phyloP scores from a whole-genome alignment of 1,140 invertebrate species.

The Geopemphigus sp. region DNA sequence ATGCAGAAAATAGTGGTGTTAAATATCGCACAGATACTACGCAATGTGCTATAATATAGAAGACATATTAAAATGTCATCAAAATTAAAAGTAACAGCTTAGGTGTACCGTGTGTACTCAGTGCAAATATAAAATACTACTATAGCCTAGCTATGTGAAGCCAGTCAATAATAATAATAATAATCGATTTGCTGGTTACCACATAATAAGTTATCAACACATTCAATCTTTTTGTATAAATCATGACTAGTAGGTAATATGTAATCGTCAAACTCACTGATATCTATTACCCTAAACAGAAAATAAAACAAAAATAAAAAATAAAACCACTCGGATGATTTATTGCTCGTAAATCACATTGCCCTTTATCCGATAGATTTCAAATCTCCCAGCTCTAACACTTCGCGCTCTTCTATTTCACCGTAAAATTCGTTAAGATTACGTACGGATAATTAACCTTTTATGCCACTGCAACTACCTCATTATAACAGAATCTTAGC shows the following conservation, averaged over 20 bases:
- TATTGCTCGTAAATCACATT: not conserved
- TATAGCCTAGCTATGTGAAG: too few species aligned
- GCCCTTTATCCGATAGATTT: not conserved
- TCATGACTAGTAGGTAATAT: not conserved
- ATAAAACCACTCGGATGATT: constrained; percentile 1
- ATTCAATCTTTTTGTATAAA: too few species aligned
- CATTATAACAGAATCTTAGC: not conserved
- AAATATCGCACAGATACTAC: too few species aligned
- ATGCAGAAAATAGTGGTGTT: too few species aligned
- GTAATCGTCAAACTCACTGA: constrained; percentile 2
- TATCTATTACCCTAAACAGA: not conserved
- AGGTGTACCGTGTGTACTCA: too few species aligned
- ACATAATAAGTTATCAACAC: too few species aligned
- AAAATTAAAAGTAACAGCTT: too few species aligned
- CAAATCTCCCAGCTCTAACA: not conserved
- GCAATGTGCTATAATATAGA: too few species aligned
- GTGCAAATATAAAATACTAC: too few species aligned
- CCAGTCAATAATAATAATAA: too few species aligned
- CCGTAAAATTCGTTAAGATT: not conserved
- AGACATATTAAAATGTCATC: too few species aligned
- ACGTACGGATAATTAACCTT: constrained; percentile 40
- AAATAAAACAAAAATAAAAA: not conserved
- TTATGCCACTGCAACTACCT: not conserved
- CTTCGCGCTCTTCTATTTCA: not conserved
- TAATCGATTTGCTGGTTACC: too few species aligned